Evolutionary conservation across 2,113 vertebrate species (phyloP).

Genomic region (Sakesphorus luctuosus): DNA sequence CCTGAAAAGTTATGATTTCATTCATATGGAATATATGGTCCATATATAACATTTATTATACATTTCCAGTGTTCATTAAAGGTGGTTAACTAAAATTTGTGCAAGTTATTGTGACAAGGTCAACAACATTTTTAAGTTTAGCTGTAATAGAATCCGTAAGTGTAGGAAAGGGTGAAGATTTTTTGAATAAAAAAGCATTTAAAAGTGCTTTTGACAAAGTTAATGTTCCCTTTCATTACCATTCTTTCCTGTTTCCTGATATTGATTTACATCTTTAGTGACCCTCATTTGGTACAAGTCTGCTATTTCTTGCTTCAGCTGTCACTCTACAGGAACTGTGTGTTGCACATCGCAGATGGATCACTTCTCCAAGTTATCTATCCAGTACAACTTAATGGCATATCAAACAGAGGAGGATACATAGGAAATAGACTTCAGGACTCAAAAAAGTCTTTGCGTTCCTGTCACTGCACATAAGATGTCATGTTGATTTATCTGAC

Average conservation of each 20-base stretch:
- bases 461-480: neutral
- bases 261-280: constrained; percentile 24
- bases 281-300: neutral
- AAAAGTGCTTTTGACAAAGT: neutral
- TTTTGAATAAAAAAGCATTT: neutral
- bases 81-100: neutral
- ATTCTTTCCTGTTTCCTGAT: constrained; percentile 22
- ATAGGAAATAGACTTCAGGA: neutral
- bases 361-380: neutral
- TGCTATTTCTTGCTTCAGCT: neutral
- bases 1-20: neutral
- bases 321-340: neutral
- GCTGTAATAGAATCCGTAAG: neutral
- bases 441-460: neutral
- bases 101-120: neutral
- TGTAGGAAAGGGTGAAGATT: neutral
- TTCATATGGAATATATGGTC: neutral
- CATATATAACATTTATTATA: neutral
- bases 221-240: neutral
- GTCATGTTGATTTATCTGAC: neutral
- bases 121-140: neutral
- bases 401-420: neutral
- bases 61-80: neutral
- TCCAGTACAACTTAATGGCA: neutral
- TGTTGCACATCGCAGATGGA: neutral